Percentiles rank a stretch among this genome's conserved stretches.
phyloP scores from a whole-genome alignment of 2,888 invertebrate genomes.

The Vesta saturnalis region DNA sequence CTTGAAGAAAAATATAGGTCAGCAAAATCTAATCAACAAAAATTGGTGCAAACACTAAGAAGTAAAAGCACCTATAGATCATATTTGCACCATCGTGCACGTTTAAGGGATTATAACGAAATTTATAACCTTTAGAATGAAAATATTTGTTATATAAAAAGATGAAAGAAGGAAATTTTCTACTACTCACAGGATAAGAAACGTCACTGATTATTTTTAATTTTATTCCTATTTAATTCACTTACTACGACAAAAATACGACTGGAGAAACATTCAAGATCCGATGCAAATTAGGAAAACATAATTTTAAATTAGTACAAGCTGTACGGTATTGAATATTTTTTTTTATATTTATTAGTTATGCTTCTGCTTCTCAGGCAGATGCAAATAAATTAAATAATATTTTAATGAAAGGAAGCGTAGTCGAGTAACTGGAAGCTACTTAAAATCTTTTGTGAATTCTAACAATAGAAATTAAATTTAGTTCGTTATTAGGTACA shows the following conservation, averaged over 20 bases:
- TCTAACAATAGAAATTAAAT: conserved; percentile 3
- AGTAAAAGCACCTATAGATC: conserved; percentile 11
- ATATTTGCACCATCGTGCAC: conserved; percentile 1
- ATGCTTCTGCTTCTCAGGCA: not conserved
- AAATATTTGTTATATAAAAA: conserved; percentile 10
- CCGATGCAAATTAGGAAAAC: too few species aligned
- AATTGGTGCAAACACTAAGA: conserved; percentile 12
- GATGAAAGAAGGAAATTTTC: conserved; percentile 1
- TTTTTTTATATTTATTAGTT: not conserved
- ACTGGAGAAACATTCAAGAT: too few species aligned
- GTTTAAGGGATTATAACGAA: conserved; percentile 4
- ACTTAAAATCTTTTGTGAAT: conserved; percentile 1
- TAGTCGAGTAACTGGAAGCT: not conserved
- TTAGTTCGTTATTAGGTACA: conserved; percentile 4
- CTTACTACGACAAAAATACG: not conserved
- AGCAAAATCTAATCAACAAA: conserved; percentile 14
- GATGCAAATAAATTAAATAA: not conserved
- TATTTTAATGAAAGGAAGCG: conserved; percentile 4
- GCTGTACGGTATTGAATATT: not conserved
- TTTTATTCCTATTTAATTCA: conserved; percentile 1
- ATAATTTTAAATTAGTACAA: not conserved
- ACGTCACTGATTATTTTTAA: not conserved
- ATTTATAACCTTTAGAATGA: conserved; percentile 7
- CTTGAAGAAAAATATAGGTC: conserved; percentile 3
- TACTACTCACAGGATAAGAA: not conserved